Evolutionary conservation across 2,797 vertebrate genomes (phyloP).

Genomic region (Aplochiton taeniatus): DNA sequence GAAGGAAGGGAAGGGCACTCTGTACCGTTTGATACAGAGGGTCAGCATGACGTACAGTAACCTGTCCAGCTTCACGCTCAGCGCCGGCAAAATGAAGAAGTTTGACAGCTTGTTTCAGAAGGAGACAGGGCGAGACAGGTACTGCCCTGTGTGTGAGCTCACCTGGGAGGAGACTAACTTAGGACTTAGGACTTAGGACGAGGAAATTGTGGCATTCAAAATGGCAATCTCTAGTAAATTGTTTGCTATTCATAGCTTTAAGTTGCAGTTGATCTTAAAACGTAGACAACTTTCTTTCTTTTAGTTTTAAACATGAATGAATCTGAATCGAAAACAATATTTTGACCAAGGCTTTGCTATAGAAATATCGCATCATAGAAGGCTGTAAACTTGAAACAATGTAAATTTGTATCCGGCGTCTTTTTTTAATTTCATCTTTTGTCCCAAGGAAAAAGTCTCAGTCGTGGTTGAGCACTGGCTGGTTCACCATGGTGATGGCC

Average conservation of each 20-base stretch:
- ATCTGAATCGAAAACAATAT: too few relatives aligned
- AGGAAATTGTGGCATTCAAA: too few relatives aligned
- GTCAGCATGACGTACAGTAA: conserved; percentile 83
- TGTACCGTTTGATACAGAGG: conserved; percentile 88
- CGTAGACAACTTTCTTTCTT: too few relatives aligned
- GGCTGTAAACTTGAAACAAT: background rate
- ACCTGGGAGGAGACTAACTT: too few relatives aligned
- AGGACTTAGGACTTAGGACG: too few relatives aligned
- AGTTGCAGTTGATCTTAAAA: too few relatives aligned
- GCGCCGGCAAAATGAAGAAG: conserved; percentile 86
- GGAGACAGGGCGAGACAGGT: conserved; percentile 96
- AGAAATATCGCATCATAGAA: background rate
- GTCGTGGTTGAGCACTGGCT: conserved; percentile 97
- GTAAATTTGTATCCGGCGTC: background rate
- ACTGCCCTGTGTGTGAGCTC: too few relatives aligned
- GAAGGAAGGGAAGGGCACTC: conserved; percentile 80
- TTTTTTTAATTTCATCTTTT: conserved; percentile 2
- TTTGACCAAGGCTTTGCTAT: too few relatives aligned
- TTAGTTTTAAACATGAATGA: too few relatives aligned
- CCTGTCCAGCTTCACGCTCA: conserved; percentile 83
- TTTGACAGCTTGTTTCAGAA: conserved; percentile 90
- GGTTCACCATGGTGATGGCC: conserved; percentile 98
- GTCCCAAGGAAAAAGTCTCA: conserved; percentile 86
- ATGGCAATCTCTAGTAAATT: too few relatives aligned
- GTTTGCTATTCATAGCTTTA: too few relatives aligned